Evolutionary conservation across 1,140 invertebrate genomes (phyloP).

Genomic region (Hycleus cichorii): DNA sequence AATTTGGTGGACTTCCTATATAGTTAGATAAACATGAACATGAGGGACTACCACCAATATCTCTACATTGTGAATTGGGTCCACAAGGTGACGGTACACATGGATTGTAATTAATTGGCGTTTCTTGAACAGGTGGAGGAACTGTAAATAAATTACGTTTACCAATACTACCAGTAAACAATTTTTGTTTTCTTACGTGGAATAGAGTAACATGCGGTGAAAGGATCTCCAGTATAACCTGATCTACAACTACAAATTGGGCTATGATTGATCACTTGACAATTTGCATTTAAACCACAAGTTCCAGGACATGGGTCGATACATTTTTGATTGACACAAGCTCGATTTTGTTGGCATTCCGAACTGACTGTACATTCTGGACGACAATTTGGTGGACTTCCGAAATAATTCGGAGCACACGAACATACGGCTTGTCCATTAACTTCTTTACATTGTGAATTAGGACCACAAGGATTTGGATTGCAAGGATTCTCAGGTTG

Average conservation of each 20-base stretch:
- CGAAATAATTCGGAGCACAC: conserved; percentile 56
- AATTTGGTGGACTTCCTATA: conserved; percentile 58
- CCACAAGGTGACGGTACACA: conserved; percentile 65
- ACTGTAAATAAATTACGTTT: conserved; percentile 25
- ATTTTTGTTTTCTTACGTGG: conserved; percentile 43
- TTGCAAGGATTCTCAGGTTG: conserved; percentile 49
- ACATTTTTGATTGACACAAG: conserved; percentile 68
- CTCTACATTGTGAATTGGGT: conserved; percentile 55
- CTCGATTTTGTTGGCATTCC: conserved; percentile 64
- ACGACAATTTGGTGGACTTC: conserved; percentile 60
- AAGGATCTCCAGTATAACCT: conserved; percentile 50
- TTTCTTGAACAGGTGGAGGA: conserved; percentile 30
- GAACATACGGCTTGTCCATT: conserved; percentile 49
- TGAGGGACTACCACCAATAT: conserved; percentile 48
- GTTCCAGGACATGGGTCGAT: conserved; percentile 66
- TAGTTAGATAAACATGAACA: conserved; percentile 55
- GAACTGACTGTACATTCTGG: conserved; percentile 78
- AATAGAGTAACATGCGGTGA: conserved; percentile 50
- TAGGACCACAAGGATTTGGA: conserved; percentile 58
- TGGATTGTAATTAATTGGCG: conserved; percentile 41
- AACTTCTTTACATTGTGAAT: conserved; percentile 50
- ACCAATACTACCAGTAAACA: not conserved
- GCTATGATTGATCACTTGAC: conserved; percentile 62
- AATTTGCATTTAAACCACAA: conserved; percentile 64
- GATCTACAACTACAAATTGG: conserved; percentile 50